Conservation (phyloP, 2,797 vertebrate genomes). For the Tachyglossus aculeatus region DNA sequence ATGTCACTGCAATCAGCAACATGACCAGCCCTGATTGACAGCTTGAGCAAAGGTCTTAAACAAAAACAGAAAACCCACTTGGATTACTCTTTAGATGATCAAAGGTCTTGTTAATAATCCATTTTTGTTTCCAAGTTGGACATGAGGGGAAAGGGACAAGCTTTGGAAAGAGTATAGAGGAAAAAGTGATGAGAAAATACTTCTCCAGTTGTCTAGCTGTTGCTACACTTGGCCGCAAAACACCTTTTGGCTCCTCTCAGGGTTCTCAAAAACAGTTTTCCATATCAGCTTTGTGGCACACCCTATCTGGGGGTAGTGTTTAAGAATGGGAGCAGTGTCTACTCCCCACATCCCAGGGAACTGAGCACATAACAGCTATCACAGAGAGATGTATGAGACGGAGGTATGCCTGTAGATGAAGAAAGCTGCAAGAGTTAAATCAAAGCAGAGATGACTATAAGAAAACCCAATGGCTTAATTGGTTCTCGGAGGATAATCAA, state of each 20-base stretch:
- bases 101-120: background rate
- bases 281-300: too few relatives aligned
- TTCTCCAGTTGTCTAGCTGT: background rate
- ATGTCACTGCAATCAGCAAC: conserved; percentile 18
- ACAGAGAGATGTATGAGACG: background rate
- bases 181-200: background rate
- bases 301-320: too few relatives aligned
- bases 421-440: conserved; percentile 31
- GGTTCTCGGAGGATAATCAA: conserved; percentile 67
- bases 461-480: conserved; percentile 61
- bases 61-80: background rate
- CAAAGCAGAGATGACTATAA: conserved; percentile 44
- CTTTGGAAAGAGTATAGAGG: background rate
- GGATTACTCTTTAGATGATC: background rate
- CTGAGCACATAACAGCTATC: background rate
- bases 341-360: too few relatives aligned
- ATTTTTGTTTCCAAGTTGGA: background rate
- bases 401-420: conserved; percentile 1
- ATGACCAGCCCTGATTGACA: background rate
- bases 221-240: background rate
- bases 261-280: too few relatives aligned
- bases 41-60: background rate
- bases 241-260: too few relatives aligned
- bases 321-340: too few relatives aligned
- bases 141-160: background rate